Base-by-base conservation (phyloP, 2,888 invertebrate species). In the Sturmia bella region DNA sequence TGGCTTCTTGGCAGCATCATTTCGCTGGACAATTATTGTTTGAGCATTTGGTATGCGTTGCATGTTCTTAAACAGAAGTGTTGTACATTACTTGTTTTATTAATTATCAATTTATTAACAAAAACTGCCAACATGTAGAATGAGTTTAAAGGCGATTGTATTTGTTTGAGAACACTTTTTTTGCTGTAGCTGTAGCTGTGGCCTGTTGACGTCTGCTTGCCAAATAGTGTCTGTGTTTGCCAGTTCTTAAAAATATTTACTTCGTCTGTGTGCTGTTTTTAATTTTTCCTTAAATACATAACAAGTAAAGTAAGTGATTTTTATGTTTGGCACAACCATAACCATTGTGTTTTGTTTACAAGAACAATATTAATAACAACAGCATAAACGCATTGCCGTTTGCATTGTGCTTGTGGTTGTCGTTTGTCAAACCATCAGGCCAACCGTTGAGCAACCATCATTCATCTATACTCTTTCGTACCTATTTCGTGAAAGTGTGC, bases 21-120 rank as follows among this genome's bases (percentile, higher is more conserved):
- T 32, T 63, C 73, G 68, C 69, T 73, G 68, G 56, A 66, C 82
- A 82, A 75, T 82, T 66, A 82, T 78, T 82, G 78, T 54, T 61
- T 59, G 66, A 70, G 82, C 82, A 84, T 83, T 87, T 85, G 86
- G 86, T 87, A 87, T 87, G 85, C 86, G 85, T 84, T 83, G 83
- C 84, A 84, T 85, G 86, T 86, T 77, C 84, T 80, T 78, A 76
- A 69, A 70, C 78, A 84, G 84, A 87, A 87, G 87, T 87, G 87
- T 87, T 85, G 87, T 86, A 85, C 87, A 87, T 85, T 87, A 85
- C 87, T 87, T 87, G 87, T 87, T 86, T 87, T 87, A 87, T 87
- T 87, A 87, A 87, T 87, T 87, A 87, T 87, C 87, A 87, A 87
- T 87, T 87, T 87, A 87, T 87, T 87, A 86, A 85, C 84, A 83